These are phyloP conservation scores for Macroramphosus scolopax DNA, from an alignment of 2,797 vertebrate species.

Conservation along the genomic window DNA sequence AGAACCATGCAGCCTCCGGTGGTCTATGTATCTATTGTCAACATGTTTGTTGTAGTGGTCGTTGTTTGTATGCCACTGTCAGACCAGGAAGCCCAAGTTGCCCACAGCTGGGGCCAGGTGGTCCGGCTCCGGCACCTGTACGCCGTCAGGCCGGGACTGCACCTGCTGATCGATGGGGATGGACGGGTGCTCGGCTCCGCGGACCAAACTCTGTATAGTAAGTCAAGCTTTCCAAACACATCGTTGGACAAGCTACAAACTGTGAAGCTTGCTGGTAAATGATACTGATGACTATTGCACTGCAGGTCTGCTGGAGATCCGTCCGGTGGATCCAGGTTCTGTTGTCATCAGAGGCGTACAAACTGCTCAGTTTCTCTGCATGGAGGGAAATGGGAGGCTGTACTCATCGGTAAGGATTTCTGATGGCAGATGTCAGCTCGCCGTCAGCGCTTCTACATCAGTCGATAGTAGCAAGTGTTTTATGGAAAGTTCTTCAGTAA, in stretches of 20 bases:
- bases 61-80: conserved; percentile 69
- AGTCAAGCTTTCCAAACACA: no score
- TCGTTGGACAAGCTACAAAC: no score
- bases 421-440: no score
- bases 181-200: conserved; percentile 83
- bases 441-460: no score
- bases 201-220: conserved; percentile 82
- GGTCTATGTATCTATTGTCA: conserved; percentile 52
- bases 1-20: conserved; percentile 44
- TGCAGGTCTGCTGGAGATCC: conserved; percentile 90
- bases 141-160: conserved; percentile 81
- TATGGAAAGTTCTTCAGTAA: no score
- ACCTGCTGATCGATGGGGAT: conserved; percentile 83
- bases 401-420: conserved; percentile 84
- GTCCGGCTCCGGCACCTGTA: conserved; percentile 88
- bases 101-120: conserved; percentile 86
- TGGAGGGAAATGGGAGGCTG: conserved; percentile 81
- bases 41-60: conserved; percentile 51
- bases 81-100: conserved; percentile 82
- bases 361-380: conserved; percentile 87
- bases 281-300: conserved; percentile 14
- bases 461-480: no score
- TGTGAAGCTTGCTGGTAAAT: neutral
- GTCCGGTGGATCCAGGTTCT: conserved; percentile 81
- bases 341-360: conserved; percentile 89